Conservation (phyloP, 2,888 invertebrate species). For the Heliconius erato region DNA sequence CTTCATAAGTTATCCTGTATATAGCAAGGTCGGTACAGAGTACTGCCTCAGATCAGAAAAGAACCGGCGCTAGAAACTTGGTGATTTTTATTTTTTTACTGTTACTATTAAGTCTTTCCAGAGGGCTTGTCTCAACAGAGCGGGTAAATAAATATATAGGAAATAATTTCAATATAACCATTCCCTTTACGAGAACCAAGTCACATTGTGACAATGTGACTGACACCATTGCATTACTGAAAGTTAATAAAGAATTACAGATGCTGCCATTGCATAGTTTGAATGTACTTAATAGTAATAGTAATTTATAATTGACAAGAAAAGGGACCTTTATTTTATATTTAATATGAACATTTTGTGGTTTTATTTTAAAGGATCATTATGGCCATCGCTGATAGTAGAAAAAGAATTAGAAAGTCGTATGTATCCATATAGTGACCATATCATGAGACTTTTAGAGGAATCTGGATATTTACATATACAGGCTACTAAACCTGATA, state of each 20-base stretch:
- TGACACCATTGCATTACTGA: neutral
- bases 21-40: neutral
- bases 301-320: neutral
- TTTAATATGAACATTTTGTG: neutral
- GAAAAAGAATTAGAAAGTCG: slow-evolving; percentile 75
- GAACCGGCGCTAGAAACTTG: too few species aligned
- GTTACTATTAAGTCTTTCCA: too few species aligned
- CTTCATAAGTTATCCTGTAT: neutral
- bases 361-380: slow-evolving; percentile 66
- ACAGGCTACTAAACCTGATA: slow-evolving; percentile 91
- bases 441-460: slow-evolving; percentile 61
- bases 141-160: too few species aligned
- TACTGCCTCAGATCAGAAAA: too few species aligned
- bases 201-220: too few species aligned
- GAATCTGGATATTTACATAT: slow-evolving; percentile 76
- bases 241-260: neutral
- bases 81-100: too few species aligned
- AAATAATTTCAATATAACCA: too few species aligned
- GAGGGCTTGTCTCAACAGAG: too few species aligned
- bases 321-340: neutral
- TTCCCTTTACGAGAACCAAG: too few species aligned
- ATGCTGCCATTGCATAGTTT: neutral
- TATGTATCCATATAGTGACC: slow-evolving; percentile 79
- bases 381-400: slow-evolving; percentile 82
- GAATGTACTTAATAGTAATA: neutral